Evolutionary conservation across 2,113 vertebrate genomes (phyloP), one percentile per base, ranked within the genome.

Genomic region (Sinocyclocheilus rhinocerous): DNA sequence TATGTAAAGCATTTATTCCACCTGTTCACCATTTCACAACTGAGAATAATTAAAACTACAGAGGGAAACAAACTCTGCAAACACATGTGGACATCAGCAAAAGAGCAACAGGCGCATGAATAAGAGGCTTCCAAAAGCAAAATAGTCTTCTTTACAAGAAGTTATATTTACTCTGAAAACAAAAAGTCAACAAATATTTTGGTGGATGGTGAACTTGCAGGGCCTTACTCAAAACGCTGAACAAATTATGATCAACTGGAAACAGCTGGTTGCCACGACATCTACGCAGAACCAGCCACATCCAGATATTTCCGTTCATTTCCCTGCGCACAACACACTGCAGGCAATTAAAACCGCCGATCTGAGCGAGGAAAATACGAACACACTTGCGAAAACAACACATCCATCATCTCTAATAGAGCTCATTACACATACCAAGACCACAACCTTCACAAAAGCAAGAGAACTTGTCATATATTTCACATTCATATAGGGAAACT

Each of bases 181-280:
- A 87, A 85, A 76, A 87, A 88, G 88, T 82, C 90, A 93, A 92
- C 89, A 94, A 93, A 92, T 93, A 92, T 93, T 94, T 85, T 92
- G 90, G 85, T 90, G 93, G 92, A 94, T 93, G 92, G 92, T 94
- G 93, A 95, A 94, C 87, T 93, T 88, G 77, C 83, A 91, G 91
- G 91, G 93, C 92, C 88, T 92, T 81, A 93, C 1, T 11, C 72
- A 39, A 94, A 95, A 95, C 94, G 91, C 93, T 92, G 93, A 94
- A 94, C 94, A 95, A 95, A 95, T 96, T 95, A 94, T 88, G 92
- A 89, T 18, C 91, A 95, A 96, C 88, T 92, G 94, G 93, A 95
- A 96, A 91, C 95, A 96, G 94, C 93, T 96, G 95, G 87, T 84
- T 87, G 85, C 7, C 55, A 84, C 89, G 89, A 91, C 87, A 90